Base-by-base conservation (phyloP, 2,888 invertebrate genomes). In the Ophonus ardosiacus region DNA sequence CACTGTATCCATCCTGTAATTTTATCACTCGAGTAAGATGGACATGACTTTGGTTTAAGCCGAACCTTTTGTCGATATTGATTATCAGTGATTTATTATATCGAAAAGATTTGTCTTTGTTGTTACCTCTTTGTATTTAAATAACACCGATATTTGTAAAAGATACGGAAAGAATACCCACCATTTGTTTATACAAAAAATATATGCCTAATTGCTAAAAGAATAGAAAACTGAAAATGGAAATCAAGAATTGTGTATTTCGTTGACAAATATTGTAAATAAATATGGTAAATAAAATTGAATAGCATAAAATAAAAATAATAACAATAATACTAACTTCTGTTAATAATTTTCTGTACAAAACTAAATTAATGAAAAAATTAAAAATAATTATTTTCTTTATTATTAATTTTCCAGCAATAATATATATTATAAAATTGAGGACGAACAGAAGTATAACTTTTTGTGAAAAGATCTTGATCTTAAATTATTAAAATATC, bases 41-140 rank as follows among this genome's bases (percentile, higher is more conserved):
- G 38, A 59, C 79, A 79, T 56, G 79, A 79, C 79, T 79, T 79
- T 79, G 79, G 57, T 79, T 79, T 61, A 79, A 79, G 79, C 79
- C 79, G 79, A 79, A 79, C 79, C 43, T 21, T 57, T 79, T 40
- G 31, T 59, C 59, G 57, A 31, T 61, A 79, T 79, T 40, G 79
- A 79, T 59, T 79, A 79, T 79, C 79, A 79, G 61, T 79, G 79
- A 79, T 79, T 79, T 79, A 79, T 79, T 79, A 24, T 79, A 59
- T 79, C 59, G 38, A 31, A 15, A 15, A 68, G 24, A 68, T 68
- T 79, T 40, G 38, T 57, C 56, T 61, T 38, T 79, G 79, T 59
- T 57, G 57, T 57, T n/a, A 31, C 79, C n/a, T 57, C 57, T 40
- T 57, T 79, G 79, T 15, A 79, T 79, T 79, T 79, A 31, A 79